phyloP scores from a whole-genome alignment of 2,113 vertebrate species.

The Odobenus rosmarus region DNA sequence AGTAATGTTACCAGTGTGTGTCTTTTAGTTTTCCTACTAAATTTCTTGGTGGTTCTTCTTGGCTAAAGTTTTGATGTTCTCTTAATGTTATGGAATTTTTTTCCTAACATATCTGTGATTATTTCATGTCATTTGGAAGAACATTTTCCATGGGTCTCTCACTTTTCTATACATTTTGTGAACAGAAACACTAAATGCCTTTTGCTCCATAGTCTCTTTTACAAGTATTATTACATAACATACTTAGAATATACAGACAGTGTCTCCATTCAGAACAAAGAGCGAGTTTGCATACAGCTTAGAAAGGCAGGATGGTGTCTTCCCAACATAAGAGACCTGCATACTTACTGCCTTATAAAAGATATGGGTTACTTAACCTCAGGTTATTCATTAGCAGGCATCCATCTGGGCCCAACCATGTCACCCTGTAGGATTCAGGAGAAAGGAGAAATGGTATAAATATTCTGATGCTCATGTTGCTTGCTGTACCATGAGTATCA shows the following conservation, averaged over 20 bases:
- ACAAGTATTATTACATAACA: neutral
- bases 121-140: neutral
- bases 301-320: neutral
- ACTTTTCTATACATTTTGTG: neutral
- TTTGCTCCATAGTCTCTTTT: neutral
- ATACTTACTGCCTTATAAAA: neutral
- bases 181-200: neutral
- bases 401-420: neutral
- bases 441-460: neutral
- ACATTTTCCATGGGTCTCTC: neutral
- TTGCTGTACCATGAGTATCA: neutral
- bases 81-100: neutral
- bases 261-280: neutral
- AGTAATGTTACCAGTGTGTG: neutral
- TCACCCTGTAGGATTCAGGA: neutral
- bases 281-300: neutral
- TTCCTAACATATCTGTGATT: neutral
- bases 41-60: neutral
- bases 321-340: neutral
- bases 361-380: neutral
- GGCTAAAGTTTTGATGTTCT: neutral
- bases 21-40: neutral
- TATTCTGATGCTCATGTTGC: neutral
- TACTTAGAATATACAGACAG: neutral
- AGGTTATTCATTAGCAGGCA: neutral